Percentiles rank a stretch among this genome's conserved stretches.
Conservation (phyloP, 1,140 invertebrate genomes). For the Diprion similis region DNA sequence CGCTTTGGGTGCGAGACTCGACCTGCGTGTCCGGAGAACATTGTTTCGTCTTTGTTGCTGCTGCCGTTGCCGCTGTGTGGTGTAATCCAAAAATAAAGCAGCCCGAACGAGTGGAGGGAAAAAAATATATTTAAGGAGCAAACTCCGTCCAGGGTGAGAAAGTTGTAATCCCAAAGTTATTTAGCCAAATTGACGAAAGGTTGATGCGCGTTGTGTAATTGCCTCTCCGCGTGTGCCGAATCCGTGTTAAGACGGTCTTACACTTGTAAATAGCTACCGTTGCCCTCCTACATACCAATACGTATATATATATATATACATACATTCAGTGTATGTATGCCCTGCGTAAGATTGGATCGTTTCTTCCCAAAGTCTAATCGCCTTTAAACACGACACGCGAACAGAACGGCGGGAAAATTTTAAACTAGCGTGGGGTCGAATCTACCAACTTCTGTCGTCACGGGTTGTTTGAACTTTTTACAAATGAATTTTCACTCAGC, state of each 20-base stretch:
- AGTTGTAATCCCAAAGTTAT: background rate
- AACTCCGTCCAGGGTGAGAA: background rate
- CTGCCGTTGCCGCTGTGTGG: too few species aligned
- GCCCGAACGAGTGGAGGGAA: too few species aligned
- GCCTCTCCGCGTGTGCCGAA: background rate
- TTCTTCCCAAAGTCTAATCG: background rate
- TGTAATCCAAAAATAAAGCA: too few species aligned
- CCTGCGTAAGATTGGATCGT: background rate
- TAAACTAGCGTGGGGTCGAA: too few species aligned
- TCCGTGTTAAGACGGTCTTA: background rate
- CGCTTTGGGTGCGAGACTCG: background rate
- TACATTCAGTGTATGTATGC: background rate
- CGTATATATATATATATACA: too few species aligned
- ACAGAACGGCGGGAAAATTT: background rate
- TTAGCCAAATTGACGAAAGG: constrained; percentile 7
- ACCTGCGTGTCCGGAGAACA: background rate
- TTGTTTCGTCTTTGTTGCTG: background rate
- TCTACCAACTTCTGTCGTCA: too few species aligned
- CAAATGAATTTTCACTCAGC: too few species aligned
- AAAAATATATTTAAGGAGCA: too few species aligned
- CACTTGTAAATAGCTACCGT: background rate
- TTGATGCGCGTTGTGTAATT: background rate
- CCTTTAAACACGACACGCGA: background rate
- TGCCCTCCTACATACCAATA: too few species aligned
- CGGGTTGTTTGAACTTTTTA: too few species aligned